Evolutionary conservation across 2,888 invertebrate genomes (phyloP).

Genomic region (Ctena decussata): DNA sequence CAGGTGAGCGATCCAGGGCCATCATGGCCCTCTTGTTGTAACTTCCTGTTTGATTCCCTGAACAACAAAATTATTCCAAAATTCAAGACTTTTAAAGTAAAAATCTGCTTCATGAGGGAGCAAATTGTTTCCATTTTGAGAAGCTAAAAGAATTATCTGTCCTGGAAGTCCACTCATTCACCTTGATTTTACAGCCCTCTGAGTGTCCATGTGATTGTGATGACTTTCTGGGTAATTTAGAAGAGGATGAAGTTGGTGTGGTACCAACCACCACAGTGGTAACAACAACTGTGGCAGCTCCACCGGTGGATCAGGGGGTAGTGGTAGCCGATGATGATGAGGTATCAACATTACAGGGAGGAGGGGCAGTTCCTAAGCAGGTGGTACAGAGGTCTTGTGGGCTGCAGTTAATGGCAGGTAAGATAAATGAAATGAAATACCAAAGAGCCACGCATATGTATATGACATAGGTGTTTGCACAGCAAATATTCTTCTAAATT

Average conservation of each 20-base stretch:
- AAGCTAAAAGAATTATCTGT: not conserved
- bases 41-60: too few species aligned
- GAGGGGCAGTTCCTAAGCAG: not conserved
- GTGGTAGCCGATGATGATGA: not conserved
- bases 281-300: not conserved
- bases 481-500: too few species aligned
- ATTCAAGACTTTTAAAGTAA: not conserved
- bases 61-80: too few species aligned
- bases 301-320: not conserved
- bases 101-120: not conserved
- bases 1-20: too few species aligned
- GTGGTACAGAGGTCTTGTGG: constrained; percentile 26
- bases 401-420: constrained; percentile 63
- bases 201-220: constrained; percentile 54
- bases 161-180: not conserved
- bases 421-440: too few species aligned
- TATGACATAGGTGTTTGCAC: too few species aligned
- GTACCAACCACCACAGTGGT: not conserved
- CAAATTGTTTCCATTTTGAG: not conserved
- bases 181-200: constrained; percentile 1
- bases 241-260: constrained; percentile 21
- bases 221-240: not conserved
- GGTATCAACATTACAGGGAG: not conserved
- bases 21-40: too few species aligned
- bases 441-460: too few species aligned